Evolutionary conservation across 2,797 vertebrate genomes (phyloP).

Genomic region (Lateolabrax maculatus): DNA sequence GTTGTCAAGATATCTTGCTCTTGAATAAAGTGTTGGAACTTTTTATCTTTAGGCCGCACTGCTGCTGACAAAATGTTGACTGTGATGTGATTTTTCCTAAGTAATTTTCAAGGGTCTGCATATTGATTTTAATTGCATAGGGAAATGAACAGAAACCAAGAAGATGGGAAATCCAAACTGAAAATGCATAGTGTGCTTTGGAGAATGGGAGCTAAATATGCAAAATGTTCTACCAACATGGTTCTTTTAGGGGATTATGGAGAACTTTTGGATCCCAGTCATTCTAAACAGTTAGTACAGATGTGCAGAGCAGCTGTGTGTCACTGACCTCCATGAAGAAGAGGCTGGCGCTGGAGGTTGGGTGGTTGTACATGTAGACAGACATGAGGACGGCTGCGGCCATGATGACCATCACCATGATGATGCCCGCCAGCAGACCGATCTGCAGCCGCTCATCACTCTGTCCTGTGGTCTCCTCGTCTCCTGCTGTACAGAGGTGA

Average conservation of each 20-base stretch:
- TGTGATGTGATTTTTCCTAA: background rate
- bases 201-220: background rate
- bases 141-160: background rate
- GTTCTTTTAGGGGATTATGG: background rate
- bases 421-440: slow-evolving; percentile 89
- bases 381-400: slow-evolving; percentile 88
- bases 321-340: slow-evolving; percentile 95
- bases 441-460: slow-evolving; percentile 79
- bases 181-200: background rate
- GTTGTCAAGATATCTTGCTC: background rate
- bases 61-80: background rate
- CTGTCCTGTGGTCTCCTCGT: slow-evolving; percentile 24
- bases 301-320: background rate
- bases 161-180: background rate
- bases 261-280: background rate
- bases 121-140: background rate
- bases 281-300: background rate
- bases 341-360: slow-evolving; percentile 92
- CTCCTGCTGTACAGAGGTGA: slow-evolving; percentile 48
- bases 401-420: slow-evolving; percentile 88
- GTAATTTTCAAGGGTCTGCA: background rate
- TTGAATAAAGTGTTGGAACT: background rate
- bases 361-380: slow-evolving; percentile 93
- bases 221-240: background rate
- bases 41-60: background rate